phyloP scores from a whole-genome alignment of 2,113 vertebrate species.

The Nothocercus nigrocapillus region DNA sequence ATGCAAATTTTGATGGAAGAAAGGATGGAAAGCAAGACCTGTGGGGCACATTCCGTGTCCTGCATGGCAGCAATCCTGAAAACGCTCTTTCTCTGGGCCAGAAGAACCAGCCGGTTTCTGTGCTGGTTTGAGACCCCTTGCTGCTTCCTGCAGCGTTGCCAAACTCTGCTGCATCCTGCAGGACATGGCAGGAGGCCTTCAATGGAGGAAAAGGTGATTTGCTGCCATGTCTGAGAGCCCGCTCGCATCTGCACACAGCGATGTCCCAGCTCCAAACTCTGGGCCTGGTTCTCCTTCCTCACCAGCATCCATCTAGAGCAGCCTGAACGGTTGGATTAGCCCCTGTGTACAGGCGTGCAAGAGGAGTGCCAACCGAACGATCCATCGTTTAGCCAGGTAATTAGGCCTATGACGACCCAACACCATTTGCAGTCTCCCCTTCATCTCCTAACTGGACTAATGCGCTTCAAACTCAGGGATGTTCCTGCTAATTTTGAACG shows the following conservation, averaged over 20 bases:
- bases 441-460: neutral
- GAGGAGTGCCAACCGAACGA: neutral
- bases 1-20: neutral
- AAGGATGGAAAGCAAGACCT: neutral
- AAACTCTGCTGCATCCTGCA: neutral
- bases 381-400: neutral
- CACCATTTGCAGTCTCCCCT: neutral
- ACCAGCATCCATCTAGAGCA: neutral
- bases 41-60: neutral
- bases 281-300: accelerated
- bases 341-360: accelerated
- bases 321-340: accelerated
- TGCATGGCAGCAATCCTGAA: neutral
- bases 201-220: neutral
- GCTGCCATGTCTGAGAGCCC: too few species aligned
- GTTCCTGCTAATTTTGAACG: neutral
- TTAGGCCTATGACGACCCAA: neutral
- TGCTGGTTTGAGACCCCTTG: neutral
- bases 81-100: neutral
- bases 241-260: neutral
- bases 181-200: neutral
- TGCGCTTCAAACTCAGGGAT: neutral
- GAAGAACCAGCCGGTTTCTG: neutral
- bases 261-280: neutral
- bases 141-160: neutral